phyloP scores from a whole-genome alignment of 2,888 invertebrate species.

The Nomada goodeniana region DNA sequence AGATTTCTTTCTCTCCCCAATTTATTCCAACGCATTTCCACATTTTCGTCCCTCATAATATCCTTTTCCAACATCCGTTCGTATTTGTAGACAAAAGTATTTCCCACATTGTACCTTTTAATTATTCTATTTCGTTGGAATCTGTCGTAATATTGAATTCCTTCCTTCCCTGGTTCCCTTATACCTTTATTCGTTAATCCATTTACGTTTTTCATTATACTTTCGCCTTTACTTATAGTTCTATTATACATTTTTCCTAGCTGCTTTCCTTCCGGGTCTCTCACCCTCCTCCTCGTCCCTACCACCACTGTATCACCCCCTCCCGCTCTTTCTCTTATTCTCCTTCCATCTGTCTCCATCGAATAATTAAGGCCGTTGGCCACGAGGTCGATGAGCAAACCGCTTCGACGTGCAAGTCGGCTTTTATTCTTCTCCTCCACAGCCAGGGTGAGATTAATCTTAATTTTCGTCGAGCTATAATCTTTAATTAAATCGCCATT shows the following conservation, averaged over 20 bases:
- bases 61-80: background rate
- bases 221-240: background rate
- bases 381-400: conserved; percentile 64
- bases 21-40: conserved; percentile 5
- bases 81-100: no score
- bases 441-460: conserved; percentile 80
- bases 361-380: conserved; percentile 77
- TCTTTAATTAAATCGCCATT: conserved; percentile 84
- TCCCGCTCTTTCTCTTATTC: background rate
- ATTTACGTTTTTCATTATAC: background rate
- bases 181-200: background rate
- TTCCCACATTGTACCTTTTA: no score
- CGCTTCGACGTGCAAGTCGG: conserved; percentile 48
- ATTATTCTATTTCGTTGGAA: no score
- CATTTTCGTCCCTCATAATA: conserved; percentile 2
- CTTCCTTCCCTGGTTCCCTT: background rate
- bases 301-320: background rate
- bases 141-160: no score
- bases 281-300: background rate
- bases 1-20: conserved; percentile 2
- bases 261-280: background rate
- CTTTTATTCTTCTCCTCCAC: conserved; percentile 51
- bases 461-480: conserved; percentile 82
- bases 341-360: conserved; percentile 54
- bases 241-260: conserved; percentile 8